Conservation (phyloP, 2,113 vertebrate species). For the Apeltes quadracus region DNA sequence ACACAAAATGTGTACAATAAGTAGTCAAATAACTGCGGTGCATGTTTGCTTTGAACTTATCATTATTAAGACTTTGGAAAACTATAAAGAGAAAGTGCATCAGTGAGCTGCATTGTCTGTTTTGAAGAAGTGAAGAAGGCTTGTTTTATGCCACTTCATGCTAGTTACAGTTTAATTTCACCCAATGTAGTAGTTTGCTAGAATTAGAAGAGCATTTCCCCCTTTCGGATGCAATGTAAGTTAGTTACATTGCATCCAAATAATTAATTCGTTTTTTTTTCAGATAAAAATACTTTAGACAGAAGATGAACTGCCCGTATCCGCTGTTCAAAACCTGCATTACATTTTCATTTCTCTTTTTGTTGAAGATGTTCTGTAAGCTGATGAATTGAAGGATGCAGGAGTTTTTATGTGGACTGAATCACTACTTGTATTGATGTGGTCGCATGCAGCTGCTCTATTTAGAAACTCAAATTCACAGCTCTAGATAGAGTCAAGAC, state of each 20-base stretch:
- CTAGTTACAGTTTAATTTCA: constrained; percentile 15
- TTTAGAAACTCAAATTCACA: constrained; percentile 4
- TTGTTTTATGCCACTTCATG: not conserved
- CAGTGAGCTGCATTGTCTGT: not conserved
- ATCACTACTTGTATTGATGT: constrained; percentile 20
- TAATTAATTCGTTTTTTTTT: too few relatives aligned
- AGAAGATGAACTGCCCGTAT: not conserved
- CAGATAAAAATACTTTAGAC: not conserved
- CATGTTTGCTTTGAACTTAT: too few relatives aligned
- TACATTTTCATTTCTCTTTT: not conserved
- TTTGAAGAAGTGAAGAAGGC: not conserved
- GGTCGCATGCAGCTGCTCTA: constrained; percentile 5
- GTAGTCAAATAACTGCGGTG: too few relatives aligned
- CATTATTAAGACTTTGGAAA: not conserved
- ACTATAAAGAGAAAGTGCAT: not conserved
- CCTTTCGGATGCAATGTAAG: not conserved
- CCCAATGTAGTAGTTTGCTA: not conserved
- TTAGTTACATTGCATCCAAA: not conserved
- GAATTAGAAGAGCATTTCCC: not conserved
- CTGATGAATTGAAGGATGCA: constrained; percentile 1
- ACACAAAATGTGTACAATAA: not conserved
- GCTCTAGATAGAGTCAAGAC: not conserved
- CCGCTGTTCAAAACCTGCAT: not conserved
- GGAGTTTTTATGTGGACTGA: constrained; percentile 6
- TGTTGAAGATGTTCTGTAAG: constrained; percentile 3